Percentiles rank a stretch among this genome's conserved stretches.
Evolutionary conservation across 2,797 vertebrate species (phyloP).

Genomic region (Microctenopoma lineatum): DNA sequence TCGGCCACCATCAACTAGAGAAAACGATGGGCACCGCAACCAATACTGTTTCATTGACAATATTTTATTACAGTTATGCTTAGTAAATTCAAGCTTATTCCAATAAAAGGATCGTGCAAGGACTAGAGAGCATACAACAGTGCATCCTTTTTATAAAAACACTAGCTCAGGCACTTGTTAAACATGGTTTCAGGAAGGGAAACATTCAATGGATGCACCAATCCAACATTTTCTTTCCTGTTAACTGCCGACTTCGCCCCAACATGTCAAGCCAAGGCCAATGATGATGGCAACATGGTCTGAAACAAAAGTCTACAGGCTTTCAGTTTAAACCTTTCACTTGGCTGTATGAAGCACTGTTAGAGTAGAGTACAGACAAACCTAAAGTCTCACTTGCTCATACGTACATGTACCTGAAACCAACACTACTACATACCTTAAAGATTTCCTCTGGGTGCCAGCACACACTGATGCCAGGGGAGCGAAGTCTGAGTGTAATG

Average conservation of each 20-base stretch:
- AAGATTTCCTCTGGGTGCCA: slow-evolving; percentile 96
- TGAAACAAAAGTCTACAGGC: too few species aligned
- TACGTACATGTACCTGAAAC: slow-evolving; percentile 1
- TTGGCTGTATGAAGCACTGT: not conserved
- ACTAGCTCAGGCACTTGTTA: too few species aligned
- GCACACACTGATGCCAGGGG: slow-evolving; percentile 95
- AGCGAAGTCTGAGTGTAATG: slow-evolving; percentile 88
- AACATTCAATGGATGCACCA: too few species aligned
- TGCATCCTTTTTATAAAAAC: too few species aligned
- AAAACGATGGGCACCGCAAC: not conserved
- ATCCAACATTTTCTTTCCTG: too few species aligned
- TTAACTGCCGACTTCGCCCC: too few species aligned
- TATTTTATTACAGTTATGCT: too few species aligned
- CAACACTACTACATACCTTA: slow-evolving; percentile 84
- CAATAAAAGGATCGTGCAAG: too few species aligned
- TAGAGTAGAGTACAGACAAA: not conserved
- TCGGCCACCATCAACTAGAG: slow-evolving; percentile 96
- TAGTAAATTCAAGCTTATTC: too few species aligned
- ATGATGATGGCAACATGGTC: too few species aligned
- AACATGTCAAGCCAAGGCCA: too few species aligned
- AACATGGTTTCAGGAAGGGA: too few species aligned
- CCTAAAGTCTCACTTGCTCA: not conserved
- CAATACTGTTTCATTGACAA: not conserved
- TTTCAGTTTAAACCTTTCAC: not conserved
- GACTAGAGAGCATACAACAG: not conserved